Evolutionary conservation across 2,113 vertebrate species (phyloP).

Genomic region (Paradisaea rubra): DNA sequence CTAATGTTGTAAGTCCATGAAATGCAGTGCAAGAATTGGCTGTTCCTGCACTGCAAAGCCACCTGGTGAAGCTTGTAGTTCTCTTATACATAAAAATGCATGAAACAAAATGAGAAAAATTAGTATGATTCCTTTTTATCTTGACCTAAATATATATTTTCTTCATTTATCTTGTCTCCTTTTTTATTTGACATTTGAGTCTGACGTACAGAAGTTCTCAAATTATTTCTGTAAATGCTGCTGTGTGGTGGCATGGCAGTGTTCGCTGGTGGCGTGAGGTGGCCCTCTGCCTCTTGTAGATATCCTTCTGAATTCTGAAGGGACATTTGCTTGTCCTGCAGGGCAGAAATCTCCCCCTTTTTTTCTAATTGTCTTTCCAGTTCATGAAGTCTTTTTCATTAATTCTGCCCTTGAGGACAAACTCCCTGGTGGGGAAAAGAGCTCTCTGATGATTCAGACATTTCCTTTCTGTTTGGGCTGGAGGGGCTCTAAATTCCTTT

Average conservation of each 20-base stretch:
- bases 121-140: background rate
- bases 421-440: background rate
- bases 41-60: background rate
- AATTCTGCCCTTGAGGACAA: background rate
- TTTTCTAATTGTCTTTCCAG: background rate
- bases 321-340: background rate
- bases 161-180: background rate
- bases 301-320: background rate
- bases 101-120: background rate
- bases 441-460: background rate
- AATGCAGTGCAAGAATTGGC: background rate
- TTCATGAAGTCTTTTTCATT: background rate
- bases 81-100: accelerated
- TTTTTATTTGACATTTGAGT: background rate
- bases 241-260: accelerated
- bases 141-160: background rate
- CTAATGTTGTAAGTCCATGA: background rate
- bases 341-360: background rate
- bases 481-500: background rate
- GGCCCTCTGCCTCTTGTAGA: background rate
- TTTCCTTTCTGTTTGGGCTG: background rate
- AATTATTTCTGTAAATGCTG: background rate
- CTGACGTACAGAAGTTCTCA: background rate
- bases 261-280: background rate
- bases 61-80: background rate